These are phyloP conservation scores for Petrocephalus microphthalmus DNA, from an alignment of 2,113 vertebrate genomes.

Conservation along the genomic window DNA sequence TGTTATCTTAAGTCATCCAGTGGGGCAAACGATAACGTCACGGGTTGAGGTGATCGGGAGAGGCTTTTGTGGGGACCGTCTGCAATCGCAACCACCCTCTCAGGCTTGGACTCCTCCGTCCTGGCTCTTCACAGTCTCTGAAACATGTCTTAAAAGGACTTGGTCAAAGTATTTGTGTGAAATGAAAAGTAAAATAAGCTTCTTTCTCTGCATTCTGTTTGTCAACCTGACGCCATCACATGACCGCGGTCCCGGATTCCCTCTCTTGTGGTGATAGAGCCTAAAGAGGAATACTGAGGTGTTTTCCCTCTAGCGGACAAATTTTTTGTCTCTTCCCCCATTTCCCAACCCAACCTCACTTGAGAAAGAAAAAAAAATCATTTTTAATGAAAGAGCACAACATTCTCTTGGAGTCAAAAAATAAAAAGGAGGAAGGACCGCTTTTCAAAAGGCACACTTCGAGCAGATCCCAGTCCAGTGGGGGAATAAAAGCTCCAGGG, in stretches of 20 bases:
- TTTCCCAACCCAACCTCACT: background rate
- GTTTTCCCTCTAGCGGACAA: background rate
- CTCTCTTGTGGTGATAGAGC: background rate
- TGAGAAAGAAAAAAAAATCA: background rate
- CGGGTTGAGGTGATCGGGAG: background rate
- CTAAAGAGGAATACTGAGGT: background rate
- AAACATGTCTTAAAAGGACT: background rate
- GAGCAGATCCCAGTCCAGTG: background rate
- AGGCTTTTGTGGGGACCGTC: background rate
- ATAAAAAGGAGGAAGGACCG: background rate
- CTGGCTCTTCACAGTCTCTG: background rate
- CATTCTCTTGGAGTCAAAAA: background rate
- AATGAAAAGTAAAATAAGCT: background rate
- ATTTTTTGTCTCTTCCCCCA: background rate
- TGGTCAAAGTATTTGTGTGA: background rate
- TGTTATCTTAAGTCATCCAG: background rate
- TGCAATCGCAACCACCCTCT: background rate
- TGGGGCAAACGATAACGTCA: background rate
- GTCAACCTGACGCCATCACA: background rate
- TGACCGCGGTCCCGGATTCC: background rate
- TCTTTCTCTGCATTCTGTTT: background rate
- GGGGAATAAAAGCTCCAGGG: background rate
- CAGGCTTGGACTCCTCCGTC: background rate
- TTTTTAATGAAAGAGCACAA: constrained; percentile 10
- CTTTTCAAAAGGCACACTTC: constrained; percentile 14